These are phyloP conservation scores for Ctenopoma kingsleyae DNA, from an alignment of 2,797 vertebrate species.

Conservation along the genomic window DNA sequence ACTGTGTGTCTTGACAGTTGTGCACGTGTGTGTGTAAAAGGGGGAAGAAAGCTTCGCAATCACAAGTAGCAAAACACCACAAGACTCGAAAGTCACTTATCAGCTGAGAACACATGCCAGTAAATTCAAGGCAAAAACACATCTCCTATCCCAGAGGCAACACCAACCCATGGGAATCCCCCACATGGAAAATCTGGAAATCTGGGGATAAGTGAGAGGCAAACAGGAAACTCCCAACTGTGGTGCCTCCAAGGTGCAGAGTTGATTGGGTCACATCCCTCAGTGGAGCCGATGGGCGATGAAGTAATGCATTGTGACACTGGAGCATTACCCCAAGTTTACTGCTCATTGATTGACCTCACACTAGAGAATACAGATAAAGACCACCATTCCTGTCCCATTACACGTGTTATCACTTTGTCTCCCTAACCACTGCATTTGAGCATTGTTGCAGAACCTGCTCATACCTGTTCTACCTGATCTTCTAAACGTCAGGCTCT, in stretches of 20 bases:
- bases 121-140: slow-evolving; percentile 29
- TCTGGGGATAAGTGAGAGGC: slow-evolving; percentile 21
- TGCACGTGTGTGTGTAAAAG: background rate
- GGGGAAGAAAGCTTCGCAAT: slow-evolving; percentile 21
- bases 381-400: slow-evolving; percentile 14
- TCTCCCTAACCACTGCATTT: background rate
- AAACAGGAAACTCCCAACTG: slow-evolving; percentile 13
- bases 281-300: slow-evolving; percentile 9
- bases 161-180: slow-evolving; percentile 27
- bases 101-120: slow-evolving; percentile 45
- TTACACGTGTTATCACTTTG: slow-evolving; percentile 13
- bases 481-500: slow-evolving; percentile 20
- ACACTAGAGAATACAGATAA: slow-evolving; percentile 47
- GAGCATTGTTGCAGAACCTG: slow-evolving; percentile 5
- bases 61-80: slow-evolving; percentile 34
- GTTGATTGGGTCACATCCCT: slow-evolving; percentile 31
- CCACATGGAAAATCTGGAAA: slow-evolving; percentile 26
- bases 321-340: slow-evolving; percentile 36
- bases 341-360: slow-evolving; percentile 46
- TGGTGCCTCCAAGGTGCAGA: background rate
- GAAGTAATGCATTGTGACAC: slow-evolving; percentile 45
- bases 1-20: slow-evolving; percentile 8
- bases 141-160: slow-evolving; percentile 17
- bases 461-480: slow-evolving; percentile 24
- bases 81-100: slow-evolving; percentile 56